Percentiles rank a stretch among this genome's conserved stretches.
phyloP scores from a whole-genome alignment of 2,888 invertebrate species.

The Chymomyza fuscimana region DNA sequence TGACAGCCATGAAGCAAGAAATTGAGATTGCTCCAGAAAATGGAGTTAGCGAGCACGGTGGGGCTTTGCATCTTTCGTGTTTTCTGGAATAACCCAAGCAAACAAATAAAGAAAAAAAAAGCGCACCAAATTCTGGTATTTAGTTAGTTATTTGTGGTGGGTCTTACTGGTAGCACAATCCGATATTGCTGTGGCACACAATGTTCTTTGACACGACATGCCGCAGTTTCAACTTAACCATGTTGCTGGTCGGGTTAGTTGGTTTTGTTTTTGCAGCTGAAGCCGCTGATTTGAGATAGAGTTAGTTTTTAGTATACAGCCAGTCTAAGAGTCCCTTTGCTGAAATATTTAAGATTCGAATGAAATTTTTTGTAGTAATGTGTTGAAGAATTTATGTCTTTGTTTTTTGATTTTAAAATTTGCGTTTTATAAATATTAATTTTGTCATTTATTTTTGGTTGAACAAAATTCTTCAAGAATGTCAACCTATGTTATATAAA shows the following conservation, averaged over 20 bases:
- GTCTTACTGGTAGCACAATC: slow-evolving; percentile 22
- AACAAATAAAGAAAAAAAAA: neutral
- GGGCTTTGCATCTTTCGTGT: neutral
- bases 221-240: slow-evolving; percentile 38
- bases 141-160: neutral
- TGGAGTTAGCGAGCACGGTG: neutral
- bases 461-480: too few relatives aligned
- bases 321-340: too few relatives aligned
- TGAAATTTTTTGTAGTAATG: too few relatives aligned
- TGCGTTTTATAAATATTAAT: too few relatives aligned
- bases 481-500: too few relatives aligned
- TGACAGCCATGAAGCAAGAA: slow-evolving; percentile 49
- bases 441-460: too few relatives aligned
- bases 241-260: slow-evolving; percentile 13
- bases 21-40: slow-evolving; percentile 53
- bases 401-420: too few relatives aligned
- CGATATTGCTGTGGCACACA: slow-evolving; percentile 33
- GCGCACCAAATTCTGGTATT: neutral
- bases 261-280: slow-evolving; percentile 7
- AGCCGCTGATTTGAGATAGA: neutral
- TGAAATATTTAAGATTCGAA: too few relatives aligned
- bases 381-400: too few relatives aligned
- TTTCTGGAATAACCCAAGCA: neutral
- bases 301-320: neutral
- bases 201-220: slow-evolving; percentile 1